Evolutionary conservation across 1,140 invertebrate species (phyloP).

Genomic region (Scylla paramamosain): DNA sequence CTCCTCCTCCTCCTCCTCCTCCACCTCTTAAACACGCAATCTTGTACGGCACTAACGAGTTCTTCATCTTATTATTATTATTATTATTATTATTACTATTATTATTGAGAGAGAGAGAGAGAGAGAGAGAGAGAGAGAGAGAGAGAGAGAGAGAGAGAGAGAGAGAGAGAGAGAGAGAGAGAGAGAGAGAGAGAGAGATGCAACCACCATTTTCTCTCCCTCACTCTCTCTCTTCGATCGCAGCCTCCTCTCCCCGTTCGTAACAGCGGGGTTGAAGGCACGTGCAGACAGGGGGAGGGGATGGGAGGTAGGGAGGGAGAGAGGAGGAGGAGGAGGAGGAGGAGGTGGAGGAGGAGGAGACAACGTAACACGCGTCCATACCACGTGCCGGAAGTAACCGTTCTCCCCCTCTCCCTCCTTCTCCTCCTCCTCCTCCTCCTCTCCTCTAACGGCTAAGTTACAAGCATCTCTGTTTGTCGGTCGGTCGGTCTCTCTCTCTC

Average conservation of each 20-base stretch:
- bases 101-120: too few relatives aligned
- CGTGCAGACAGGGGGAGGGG: not conserved
- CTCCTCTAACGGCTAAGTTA: not conserved
- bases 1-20: too few relatives aligned
- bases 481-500: constrained; percentile 17
- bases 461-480: too few relatives aligned
- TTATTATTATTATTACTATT: too few relatives aligned
- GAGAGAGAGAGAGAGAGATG: too few relatives aligned
- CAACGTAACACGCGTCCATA: not conserved
- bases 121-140: too few relatives aligned
- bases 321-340: not conserved
- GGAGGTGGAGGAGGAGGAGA: not conserved
- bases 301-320: not conserved
- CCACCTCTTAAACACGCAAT: too few relatives aligned
- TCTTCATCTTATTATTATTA: too few relatives aligned
- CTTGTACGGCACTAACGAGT: too few relatives aligned
- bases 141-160: too few relatives aligned
- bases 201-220: not conserved
- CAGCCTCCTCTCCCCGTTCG: not conserved
- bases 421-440: not conserved
- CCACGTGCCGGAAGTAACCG: constrained; percentile 17
- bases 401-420: not conserved
- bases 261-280: not conserved
- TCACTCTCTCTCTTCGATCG: not conserved
- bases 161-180: too few relatives aligned